A percentile compares a stretch with the other conserved stretches of the same genome.
Conservation (phyloP, 2,113 vertebrate genomes). For the Cervus canadensis region DNA sequence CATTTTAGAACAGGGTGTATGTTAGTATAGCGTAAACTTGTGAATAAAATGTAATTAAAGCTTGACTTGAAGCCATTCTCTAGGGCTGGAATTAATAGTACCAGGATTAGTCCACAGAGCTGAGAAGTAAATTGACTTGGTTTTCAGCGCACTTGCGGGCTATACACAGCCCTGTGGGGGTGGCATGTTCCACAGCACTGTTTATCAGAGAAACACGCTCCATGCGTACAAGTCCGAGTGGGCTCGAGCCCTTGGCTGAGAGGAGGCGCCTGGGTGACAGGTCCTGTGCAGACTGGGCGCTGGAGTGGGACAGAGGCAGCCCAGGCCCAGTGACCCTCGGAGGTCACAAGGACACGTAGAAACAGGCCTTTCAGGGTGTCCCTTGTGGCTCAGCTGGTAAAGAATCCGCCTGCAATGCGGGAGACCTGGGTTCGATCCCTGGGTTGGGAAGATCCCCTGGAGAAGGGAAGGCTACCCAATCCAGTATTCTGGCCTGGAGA, state of each 20-base stretch:
- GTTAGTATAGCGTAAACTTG: background rate
- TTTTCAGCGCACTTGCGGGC: background rate
- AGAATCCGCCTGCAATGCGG: background rate
- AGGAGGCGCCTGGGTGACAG: background rate
- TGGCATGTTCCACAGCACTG: no score
- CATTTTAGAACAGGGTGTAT: background rate
- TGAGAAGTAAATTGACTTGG: background rate
- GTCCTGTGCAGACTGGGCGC: background rate
- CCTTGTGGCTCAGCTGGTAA: background rate
- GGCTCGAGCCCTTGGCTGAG: background rate
- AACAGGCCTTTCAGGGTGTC: background rate
- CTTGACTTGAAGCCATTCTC: background rate
- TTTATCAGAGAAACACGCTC: background rate
- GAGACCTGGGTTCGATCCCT: background rate
- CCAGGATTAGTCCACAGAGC: background rate
- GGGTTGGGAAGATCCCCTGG: background rate
- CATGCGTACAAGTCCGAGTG: background rate
- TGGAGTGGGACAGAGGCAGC: no score
- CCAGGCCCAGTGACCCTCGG: background rate
- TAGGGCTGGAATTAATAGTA: background rate
- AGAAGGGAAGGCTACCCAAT: background rate
- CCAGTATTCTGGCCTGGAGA: background rate
- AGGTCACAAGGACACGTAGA: background rate
- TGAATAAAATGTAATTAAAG: background rate
- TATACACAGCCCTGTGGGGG: rapidly evolving